Evolutionary conservation across 2,113 vertebrate genomes (phyloP).

Genomic region (Pituophis catenifer): DNA sequence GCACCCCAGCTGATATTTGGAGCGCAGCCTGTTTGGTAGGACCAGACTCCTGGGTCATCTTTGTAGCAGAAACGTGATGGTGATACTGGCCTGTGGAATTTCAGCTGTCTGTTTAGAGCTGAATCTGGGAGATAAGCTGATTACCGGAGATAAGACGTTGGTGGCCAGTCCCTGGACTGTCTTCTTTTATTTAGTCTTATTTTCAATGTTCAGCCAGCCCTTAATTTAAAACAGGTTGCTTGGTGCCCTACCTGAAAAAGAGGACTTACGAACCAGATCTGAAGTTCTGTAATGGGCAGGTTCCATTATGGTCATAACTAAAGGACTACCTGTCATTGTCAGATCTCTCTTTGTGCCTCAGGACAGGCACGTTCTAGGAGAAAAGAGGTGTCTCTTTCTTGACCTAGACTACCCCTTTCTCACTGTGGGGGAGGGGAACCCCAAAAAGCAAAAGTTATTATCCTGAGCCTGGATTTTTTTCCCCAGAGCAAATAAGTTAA

Average conservation of each 20-base stretch:
- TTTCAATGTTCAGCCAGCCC: background rate
- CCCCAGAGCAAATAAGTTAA: background rate
- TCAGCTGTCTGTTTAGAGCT: background rate
- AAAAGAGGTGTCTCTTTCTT: background rate
- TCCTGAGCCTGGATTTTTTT: background rate
- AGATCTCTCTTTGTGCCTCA: background rate
- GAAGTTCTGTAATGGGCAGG: background rate
- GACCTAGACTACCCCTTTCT: background rate
- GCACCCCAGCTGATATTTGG: conserved; percentile 84
- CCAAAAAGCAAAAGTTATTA: background rate
- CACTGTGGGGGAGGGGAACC: no score
- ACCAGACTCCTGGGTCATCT: background rate
- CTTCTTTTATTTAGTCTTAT: background rate
- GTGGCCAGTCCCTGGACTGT: background rate
- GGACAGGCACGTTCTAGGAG: background rate
- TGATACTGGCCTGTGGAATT: background rate
- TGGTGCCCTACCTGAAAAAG: background rate
- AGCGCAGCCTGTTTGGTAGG: conserved; percentile 84
- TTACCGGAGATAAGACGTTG: background rate
- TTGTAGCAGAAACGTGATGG: background rate
- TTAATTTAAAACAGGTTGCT: background rate
- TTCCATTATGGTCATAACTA: background rate
- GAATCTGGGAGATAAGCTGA: background rate
- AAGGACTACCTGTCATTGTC: background rate
- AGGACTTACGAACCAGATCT: background rate